Evolutionary conservation across 2,888 invertebrate species (phyloP), one percentile per base, ranked within the genome.

Genomic region (Hoplodrina ambigua): DNA sequence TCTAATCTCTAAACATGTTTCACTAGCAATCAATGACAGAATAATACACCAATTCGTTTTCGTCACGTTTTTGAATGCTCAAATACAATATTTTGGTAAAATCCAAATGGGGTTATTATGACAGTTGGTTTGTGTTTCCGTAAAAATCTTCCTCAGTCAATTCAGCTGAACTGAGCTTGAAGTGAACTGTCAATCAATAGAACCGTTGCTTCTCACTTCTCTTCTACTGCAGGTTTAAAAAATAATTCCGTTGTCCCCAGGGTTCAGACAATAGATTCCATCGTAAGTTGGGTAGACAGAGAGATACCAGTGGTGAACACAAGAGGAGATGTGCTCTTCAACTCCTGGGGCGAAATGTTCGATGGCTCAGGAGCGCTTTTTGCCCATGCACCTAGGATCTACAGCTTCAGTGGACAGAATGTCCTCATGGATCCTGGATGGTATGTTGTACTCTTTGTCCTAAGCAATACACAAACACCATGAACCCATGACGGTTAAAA

Each of bases 311-410:
- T 99, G 41, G 98, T 98, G 63, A 99, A 99, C 90, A 97, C 97
- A 2, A 94, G 98, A 95, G 98, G 98, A 57, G 99, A 99, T 88
- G 97, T 99, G n/a, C 97, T 99, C 19, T 99, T 99, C 94, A 98
- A 98, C 92, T 98, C 99, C 0, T 99, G 99, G 99, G 97, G 97
- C 70, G 98, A 98, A 84, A 97, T 99, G 96, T 99, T 99, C 90
- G 98, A 97, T 75, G 98, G 98, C 8, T 97, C 98, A 66, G 98
- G 98, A 15, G 99, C 98, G 8, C 96, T 98, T 83, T 98, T 99
- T 88, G 97, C 98, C 13, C 98, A 98, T 89, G 97, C 98, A 69
- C 98, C 98, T 3, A 97, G 98, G 83, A 98, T 99, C 85, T 99
- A 98, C 94, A 99, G 99, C 83, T 99, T 99, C 91, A 98, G 98